Base-by-base conservation (phyloP, 2,113 vertebrate species). In the Gymnorhina tibicen region DNA sequence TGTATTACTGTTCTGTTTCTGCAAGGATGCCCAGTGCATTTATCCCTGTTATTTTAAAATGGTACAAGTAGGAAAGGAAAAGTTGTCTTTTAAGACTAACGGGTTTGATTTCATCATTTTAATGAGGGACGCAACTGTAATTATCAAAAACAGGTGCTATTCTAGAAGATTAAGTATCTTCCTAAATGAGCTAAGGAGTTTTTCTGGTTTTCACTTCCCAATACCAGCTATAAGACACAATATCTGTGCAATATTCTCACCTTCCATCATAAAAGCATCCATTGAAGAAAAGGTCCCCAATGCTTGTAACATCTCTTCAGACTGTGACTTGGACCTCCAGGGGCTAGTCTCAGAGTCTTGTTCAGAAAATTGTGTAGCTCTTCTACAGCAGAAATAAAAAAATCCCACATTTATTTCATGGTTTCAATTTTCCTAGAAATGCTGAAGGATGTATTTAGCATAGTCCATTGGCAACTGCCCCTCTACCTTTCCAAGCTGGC, bases 191-290 rank as follows among this genome's bases (percentile, higher is more conserved):
- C 7, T 56, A 64, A 18, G 4, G 12, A 76, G 19, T 47, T 77
- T 22, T 58, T 80, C 35, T 50, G 7, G 22, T 93, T 73, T 70
- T 11, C 30, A 21, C 21, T 89, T 92, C 73, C 17, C 10, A 70
- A 32, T 39, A 64, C 4, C 35, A 13, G 19, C 63, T 74, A 22
- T 26, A 63, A 89, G 46, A 69, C 30, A 7, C 6, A 59, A 14
- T 3, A 35, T 13, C 33, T 69, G 7, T 39, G 32, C 59, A 91
- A 67, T 44, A 55, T 91, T 74, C 96, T 98, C 92, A 99, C 99
- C 99, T 97, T 99, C 99, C 89, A 98, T 96, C 21, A 98, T 64
- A 60, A 98, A 99, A 9, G 98, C 97, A 89, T 99, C 99, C 1
- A 97, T 91, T 83, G 99, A 99, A 62, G 98, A 97, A 89, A 98